Evolutionary conservation across 2,797 vertebrate genomes (phyloP), one percentile per base, ranked within the genome.

Genomic region (Megalops cyprinoides): DNA sequence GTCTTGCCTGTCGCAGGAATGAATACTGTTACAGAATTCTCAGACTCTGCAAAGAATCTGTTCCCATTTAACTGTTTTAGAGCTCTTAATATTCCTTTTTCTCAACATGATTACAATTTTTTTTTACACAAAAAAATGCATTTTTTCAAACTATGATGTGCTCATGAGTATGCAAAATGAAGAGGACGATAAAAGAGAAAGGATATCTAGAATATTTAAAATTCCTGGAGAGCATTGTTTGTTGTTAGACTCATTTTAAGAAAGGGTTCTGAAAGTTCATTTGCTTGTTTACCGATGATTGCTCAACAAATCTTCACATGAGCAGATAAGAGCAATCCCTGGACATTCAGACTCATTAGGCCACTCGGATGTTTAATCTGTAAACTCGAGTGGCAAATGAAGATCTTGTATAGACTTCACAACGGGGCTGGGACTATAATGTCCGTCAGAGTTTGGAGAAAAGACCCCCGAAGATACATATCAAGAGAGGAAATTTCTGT

Each of bases 401-500:
- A 73, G 76, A 56, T 78, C 60, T 78, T 83, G 60, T 81, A 67
- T 60, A 53, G 65, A 37, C 71, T 85, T 80, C 51, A 65, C 80
- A 87, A 7, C 85, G 85, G 83, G 90, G 79, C 83, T 25, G 5
- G 48, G 20, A 49, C 76, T 80, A 74, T 79, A 84, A 56, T 78
- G 85, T 87, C 89, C 81, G 56, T 85, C 77, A 34, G 75, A 0
- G 31, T 0, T 55, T 75, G 53, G 1, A 39, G 25, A 73, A 67
- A 12, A 3, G 77, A 20, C 81, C 62, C 34, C 1, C 71, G n/a
- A 25, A 87, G 77, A n/a, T 76, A 77, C 74, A 67, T 88, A 88
- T 90, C 78, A 55, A 79, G 83, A 7, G 2, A 90, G 88, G 93
- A 88, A 85, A 88, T 84, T 82, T 92, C 85, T 86, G 76, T 82